Evolutionary conservation across 2,888 invertebrate genomes (phyloP).

Genomic region (Aleiodes leptofemur): DNA sequence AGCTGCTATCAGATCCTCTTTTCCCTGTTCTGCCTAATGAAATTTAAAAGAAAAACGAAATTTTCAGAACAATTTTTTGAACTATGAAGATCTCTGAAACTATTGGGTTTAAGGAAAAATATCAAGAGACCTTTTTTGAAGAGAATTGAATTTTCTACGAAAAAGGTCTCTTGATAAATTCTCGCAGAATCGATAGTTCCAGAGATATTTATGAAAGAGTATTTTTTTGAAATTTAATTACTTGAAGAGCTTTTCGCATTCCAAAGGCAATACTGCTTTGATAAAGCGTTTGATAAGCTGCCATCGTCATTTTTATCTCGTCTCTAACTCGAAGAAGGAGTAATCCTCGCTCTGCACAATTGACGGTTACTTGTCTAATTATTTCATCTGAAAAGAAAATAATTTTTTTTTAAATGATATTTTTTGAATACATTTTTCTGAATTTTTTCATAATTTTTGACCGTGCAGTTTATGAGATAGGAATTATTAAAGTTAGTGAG

Average conservation of each 20-base stretch:
- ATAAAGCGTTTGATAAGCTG: slow-evolving; percentile 96
- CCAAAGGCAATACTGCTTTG: slow-evolving; percentile 99
- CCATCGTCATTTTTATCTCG: slow-evolving; percentile 97
- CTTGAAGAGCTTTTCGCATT: slow-evolving; percentile 97
- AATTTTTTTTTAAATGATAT: slow-evolving; percentile 11
- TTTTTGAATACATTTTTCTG: not conserved
- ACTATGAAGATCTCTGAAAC: too few species aligned
- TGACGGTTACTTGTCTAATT: slow-evolving; percentile 96
- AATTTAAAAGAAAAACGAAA: slow-evolving; percentile 3
- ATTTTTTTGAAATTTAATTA: slow-evolving; percentile 62
- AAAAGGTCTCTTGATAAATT: too few species aligned
- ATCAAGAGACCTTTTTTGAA: too few species aligned
- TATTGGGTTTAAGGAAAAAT: too few species aligned
- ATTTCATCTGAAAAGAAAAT: slow-evolving; percentile 81
- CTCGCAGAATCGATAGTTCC: too few species aligned
- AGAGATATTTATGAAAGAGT: too few species aligned
- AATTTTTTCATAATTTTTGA: too few species aligned
- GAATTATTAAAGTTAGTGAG: too few species aligned
- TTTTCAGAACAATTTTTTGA: not conserved
- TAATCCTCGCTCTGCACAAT: slow-evolving; percentile 97
- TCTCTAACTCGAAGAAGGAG: slow-evolving; percentile 93
- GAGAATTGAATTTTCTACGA: too few species aligned
- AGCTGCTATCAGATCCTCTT: slow-evolving; percentile 86
- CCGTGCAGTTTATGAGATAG: too few species aligned
- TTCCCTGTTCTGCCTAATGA: slow-evolving; percentile 88